Conservation (phyloP, 2,113 vertebrate genomes). For the Sigmodon hispidus region DNA sequence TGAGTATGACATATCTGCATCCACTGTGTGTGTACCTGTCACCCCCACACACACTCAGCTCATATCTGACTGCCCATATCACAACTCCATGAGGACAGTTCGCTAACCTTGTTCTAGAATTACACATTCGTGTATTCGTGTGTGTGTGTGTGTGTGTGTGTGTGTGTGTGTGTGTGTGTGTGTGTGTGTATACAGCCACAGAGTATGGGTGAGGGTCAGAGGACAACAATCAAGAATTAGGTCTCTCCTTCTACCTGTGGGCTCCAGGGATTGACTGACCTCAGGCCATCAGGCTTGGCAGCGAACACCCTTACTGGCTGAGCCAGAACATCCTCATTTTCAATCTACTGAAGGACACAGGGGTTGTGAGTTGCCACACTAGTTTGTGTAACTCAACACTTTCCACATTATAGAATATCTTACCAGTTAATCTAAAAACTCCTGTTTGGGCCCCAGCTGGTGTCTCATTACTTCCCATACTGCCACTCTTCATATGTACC, state of each 20-base stretch:
- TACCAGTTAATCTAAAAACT: neutral
- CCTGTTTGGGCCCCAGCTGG: neutral
- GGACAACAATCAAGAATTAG: neutral
- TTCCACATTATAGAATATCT: neutral
- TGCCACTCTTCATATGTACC: neutral
- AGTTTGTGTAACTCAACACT: neutral
- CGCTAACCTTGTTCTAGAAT: neutral
- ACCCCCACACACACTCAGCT: neutral
- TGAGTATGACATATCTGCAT: neutral
- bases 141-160: neutral
- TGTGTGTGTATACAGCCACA: neutral
- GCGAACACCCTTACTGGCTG: neutral
- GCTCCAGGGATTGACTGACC: neutral
- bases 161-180: neutral
- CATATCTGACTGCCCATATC: neutral
- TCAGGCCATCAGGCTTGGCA: neutral
- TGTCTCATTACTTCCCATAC: neutral
- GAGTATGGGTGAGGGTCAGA: neutral
- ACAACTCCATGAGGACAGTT: neutral
- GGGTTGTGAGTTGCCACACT: neutral
- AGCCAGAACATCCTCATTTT: neutral
- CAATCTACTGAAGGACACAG: neutral
- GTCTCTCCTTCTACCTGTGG: neutral
- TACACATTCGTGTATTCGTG: neutral
- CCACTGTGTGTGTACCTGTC: neutral